phyloP scores from a whole-genome alignment of 2,113 vertebrate genomes.

The Hipposideros armiger region DNA sequence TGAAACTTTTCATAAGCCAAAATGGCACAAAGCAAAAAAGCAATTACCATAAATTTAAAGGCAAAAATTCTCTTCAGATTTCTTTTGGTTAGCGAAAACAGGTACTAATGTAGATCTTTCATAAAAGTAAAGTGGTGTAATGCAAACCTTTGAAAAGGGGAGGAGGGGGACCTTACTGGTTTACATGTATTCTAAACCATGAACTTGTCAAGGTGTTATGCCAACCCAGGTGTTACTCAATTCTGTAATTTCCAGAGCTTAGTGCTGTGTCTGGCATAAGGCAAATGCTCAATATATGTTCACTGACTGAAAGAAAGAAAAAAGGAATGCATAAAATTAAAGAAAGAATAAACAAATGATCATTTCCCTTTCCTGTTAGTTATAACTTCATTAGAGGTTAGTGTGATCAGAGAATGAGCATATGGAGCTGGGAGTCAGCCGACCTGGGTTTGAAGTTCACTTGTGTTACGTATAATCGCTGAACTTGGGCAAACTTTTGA shows the following conservation, averaged over 20 bases:
- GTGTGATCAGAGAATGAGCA: background rate
- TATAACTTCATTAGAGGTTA: background rate
- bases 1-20: background rate
- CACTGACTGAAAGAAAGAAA: background rate
- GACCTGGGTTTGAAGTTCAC: background rate
- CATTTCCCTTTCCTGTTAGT: background rate
- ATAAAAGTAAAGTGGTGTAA: background rate
- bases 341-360: background rate
- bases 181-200: background rate
- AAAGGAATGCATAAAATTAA: background rate
- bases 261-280: background rate
- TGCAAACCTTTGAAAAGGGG: background rate
- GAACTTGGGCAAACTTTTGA: background rate
- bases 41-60: background rate
- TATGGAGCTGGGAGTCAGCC: background rate
- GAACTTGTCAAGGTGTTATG: background rate
- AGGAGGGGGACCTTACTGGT: no score
- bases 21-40: background rate
- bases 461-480: background rate
- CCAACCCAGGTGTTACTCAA: background rate
- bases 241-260: background rate
- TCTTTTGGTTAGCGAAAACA: background rate
- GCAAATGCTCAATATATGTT: background rate
- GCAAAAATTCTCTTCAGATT: background rate
- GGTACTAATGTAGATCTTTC: background rate